Evolutionary conservation across 2,113 vertebrate genomes (phyloP), one percentile per base, ranked within the genome.

Genomic region (Benitochromis conjunctus): DNA sequence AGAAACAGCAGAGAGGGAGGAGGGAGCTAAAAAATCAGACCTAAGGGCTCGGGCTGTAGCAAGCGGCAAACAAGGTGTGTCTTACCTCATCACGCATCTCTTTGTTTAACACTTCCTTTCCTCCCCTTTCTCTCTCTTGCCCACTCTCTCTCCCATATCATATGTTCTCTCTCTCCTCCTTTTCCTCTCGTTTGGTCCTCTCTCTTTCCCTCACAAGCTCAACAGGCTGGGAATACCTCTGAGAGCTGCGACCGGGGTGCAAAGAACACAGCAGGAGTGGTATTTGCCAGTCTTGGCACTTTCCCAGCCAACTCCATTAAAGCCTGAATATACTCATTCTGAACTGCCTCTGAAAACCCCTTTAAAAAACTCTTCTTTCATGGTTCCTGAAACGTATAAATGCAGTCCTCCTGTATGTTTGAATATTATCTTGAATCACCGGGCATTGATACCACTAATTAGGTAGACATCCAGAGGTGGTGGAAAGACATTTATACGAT

Each of bases 181-280:
- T 66, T 29, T 64, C 82, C 69, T 58, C 74, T 84, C 56, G 9
- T 88, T 36, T 24, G 41, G 77, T 86, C 79, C 79, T 92, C 93
- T 71, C 85, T 91, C 85, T 21, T 79, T 86, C 85, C 83, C 78
- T 90, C 81, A 46, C 91, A 91, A 83, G 83, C 85, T 95, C 91
- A 92, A 92, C 92, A 94, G 92, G 92, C 92, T 86, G 91, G 90
- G 93, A 88, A 93, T 93, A 95, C 93, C 93, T 94, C 92, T 74
- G 92, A 91, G 92, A 94, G 90, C 91, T 94, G 91, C 24, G 83
- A 93, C 91, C 80, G 34, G 91, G 91, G 93, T 94, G 94, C 93
- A 95, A 94, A 93, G 91, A 93, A 92, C 91, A 76, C 94, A 94
- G 95, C 85, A 86, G 92, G 93, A 92, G 89, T 81, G 88, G 85